Conservation (phyloP, 1,140 invertebrate species). For the Chlorops oryzae region DNA sequence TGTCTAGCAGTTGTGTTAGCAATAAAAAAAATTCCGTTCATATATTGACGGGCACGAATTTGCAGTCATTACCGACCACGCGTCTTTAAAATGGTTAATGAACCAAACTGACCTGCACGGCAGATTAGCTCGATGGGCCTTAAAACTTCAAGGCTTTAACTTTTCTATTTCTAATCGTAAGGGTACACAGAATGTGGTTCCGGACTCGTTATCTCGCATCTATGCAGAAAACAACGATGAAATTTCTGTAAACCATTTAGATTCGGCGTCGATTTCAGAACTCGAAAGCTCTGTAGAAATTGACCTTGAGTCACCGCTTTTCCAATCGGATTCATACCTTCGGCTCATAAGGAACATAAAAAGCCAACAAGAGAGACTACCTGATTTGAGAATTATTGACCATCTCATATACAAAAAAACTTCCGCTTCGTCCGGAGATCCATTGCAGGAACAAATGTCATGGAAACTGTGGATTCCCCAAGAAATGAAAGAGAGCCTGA, state of each 20-base stretch:
- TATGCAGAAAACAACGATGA: too few species aligned
- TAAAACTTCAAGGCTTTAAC: too few species aligned
- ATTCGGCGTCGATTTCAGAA: too few species aligned
- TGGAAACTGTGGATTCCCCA: slow-evolving; percentile 15
- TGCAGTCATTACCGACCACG: slow-evolving; percentile 7
- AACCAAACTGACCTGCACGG: background rate
- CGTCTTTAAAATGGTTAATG: slow-evolving; percentile 6
- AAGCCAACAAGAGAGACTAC: slow-evolving; percentile 1
- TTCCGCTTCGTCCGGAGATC: background rate
- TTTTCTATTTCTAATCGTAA: too few species aligned
- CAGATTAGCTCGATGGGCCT: too few species aligned
- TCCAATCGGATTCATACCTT: too few species aligned
- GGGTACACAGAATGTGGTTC: too few species aligned
- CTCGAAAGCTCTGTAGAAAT: too few species aligned
- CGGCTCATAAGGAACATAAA: too few species aligned
- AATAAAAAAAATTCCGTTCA: slow-evolving; percentile 5
- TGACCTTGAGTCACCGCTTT: too few species aligned
- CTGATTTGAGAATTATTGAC: slow-evolving; percentile 9
- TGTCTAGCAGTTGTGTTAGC: slow-evolving; percentile 8
- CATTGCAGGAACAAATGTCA: background rate
- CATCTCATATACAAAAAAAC: slow-evolving; percentile 7
- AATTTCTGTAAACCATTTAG: too few species aligned
- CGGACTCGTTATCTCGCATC: too few species aligned
- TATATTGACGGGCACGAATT: slow-evolving; percentile 5
- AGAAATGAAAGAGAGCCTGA: background rate